Evolutionary conservation across 2,888 invertebrate species (phyloP).

Genomic region (Hoplodrina ambigua): DNA sequence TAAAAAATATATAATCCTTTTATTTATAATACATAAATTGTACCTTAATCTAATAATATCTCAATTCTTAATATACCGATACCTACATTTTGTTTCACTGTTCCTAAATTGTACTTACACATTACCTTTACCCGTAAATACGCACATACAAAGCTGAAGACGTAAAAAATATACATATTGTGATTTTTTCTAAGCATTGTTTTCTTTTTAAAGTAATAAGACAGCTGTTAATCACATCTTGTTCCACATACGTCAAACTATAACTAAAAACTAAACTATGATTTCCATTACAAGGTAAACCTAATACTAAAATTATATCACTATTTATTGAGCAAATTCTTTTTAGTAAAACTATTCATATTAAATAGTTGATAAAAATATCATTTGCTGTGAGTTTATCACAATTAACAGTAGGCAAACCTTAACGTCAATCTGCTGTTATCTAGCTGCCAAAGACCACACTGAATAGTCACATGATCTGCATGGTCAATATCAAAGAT

Average conservation of each 20-base stretch:
- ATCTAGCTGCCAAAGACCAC: too few species aligned
- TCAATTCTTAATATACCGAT: background rate
- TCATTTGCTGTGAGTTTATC: background rate
- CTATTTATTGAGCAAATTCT: conserved; percentile 37
- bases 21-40: background rate
- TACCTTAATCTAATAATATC: conserved; percentile 3
- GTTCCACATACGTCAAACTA: background rate
- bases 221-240: background rate
- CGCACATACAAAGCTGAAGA: background rate
- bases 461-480: too few species aligned
- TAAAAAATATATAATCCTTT: conserved; percentile 13
- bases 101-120: conserved; percentile 5
- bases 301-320: conserved; percentile 4
- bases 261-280: background rate
- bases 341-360: background rate
- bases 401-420: background rate
- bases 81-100: background rate
- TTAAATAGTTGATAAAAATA: background rate
- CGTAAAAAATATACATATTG: background rate
- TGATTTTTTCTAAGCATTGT: background rate
- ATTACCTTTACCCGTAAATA: conserved; percentile 41
- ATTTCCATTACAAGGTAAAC: background rate
- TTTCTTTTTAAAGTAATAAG: background rate
- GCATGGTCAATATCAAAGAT: too few species aligned
- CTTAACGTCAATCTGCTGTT: too few species aligned